Evolutionary conservation across 2,113 vertebrate genomes (phyloP).

Genomic region (Leuciscus idus): DNA sequence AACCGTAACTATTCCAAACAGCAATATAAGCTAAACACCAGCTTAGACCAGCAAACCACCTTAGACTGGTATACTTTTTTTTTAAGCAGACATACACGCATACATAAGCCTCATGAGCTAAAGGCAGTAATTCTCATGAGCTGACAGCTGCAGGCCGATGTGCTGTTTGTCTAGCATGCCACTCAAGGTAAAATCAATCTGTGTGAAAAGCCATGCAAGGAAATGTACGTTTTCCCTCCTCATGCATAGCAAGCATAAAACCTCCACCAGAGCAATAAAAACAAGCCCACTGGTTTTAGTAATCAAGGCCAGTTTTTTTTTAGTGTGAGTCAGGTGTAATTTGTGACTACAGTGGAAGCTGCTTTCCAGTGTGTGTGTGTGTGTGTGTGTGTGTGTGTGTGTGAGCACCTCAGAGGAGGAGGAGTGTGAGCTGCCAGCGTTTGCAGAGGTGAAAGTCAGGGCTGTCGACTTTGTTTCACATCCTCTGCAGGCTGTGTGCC

Average conservation of each 20-base stretch:
- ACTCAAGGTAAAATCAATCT: constrained; percentile 74
- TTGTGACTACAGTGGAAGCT: constrained; percentile 12
- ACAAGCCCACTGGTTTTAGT: constrained; percentile 16
- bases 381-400: constrained; percentile 36
- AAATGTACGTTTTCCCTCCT: constrained; percentile 57
- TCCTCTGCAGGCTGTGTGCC: constrained; percentile 15
- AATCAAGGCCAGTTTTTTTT: neutral
- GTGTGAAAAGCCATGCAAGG: constrained; percentile 67
- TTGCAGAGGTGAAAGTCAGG: constrained; percentile 38
- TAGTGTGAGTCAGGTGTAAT: constrained; percentile 7
- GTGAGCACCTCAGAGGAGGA: constrained; percentile 21
- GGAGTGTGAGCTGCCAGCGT: constrained; percentile 25
- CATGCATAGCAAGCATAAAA: constrained; percentile 34
- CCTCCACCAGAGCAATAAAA: constrained; percentile 6
- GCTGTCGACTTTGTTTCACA: constrained; percentile 30
- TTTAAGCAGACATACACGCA: constrained; percentile 8
- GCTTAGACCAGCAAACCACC: neutral
- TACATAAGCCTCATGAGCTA: constrained; percentile 29
- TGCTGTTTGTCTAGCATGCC: constrained; percentile 69
- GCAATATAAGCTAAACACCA: neutral
- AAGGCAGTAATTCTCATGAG: constrained; percentile 63
- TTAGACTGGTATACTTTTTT: neutral
- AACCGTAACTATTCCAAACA: neutral
- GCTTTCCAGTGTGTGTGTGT: constrained; percentile 3
- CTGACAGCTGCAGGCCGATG: constrained; percentile 72